These are phyloP conservation scores for Umimayanthus chanpuru DNA, from an alignment of 92 coral and sea anemone species.

Conservation along the genomic window DNA sequence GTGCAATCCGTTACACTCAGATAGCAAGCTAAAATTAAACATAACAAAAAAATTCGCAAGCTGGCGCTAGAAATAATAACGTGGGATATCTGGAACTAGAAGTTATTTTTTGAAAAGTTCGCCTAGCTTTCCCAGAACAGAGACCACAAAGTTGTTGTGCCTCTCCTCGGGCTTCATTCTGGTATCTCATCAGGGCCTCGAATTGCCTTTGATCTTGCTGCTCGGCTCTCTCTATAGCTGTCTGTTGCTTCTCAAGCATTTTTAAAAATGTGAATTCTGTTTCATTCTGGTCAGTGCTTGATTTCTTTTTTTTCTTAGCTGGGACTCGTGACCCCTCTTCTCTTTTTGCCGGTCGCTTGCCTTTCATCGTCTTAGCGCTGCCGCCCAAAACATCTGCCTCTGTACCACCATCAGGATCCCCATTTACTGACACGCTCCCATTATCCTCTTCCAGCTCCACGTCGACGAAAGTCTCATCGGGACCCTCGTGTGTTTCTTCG, in stretches of 20 bases:
- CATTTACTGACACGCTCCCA: slow-evolving; percentile 27
- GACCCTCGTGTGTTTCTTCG: slow-evolving; percentile 32
- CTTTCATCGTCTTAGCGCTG: slow-evolving; percentile 23
- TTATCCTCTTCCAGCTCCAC: slow-evolving; percentile 19
- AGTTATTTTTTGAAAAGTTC: too few relatives aligned
- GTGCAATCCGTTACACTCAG: too few relatives aligned
- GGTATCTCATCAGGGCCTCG: slow-evolving; percentile 9
- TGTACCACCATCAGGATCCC: slow-evolving; percentile 2
- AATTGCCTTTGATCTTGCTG: slow-evolving; percentile 20
- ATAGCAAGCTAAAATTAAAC: too few relatives aligned
- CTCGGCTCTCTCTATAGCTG: neutral
- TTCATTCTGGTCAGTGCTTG: neutral
- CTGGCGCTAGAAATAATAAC: too few relatives aligned
- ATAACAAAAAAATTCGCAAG: too few relatives aligned
- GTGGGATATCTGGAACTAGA: too few relatives aligned
- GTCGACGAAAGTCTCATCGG: neutral
- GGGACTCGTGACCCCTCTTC: slow-evolving; percentile 32
- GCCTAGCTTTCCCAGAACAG: too few relatives aligned
- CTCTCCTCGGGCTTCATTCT: too few relatives aligned
- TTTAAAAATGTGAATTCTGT: neutral
- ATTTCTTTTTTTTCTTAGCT: slow-evolving; percentile 28
- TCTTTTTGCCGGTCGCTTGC: slow-evolving; percentile 22
- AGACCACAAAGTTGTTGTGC: too few relatives aligned
- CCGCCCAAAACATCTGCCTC: slow-evolving; percentile 11
- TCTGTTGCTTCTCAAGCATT: neutral